These are phyloP conservation scores for Cremastobaeus sp. DNA, from an alignment of 2,888 invertebrate genomes.

Conservation along the genomic window DNA sequence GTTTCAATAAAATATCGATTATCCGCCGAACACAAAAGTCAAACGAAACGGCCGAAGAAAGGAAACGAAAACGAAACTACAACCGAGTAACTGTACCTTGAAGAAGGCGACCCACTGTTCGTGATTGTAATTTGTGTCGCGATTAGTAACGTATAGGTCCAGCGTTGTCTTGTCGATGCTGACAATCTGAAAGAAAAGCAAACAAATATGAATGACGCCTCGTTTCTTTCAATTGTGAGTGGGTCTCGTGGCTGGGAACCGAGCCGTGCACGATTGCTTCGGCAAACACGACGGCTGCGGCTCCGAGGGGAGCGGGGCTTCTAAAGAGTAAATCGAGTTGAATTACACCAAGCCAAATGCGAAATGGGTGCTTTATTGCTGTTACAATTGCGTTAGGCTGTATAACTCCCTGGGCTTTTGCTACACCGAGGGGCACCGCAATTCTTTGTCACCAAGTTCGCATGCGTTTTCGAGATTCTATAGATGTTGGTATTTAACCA, in stretches of 20 bases:
- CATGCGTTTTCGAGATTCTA: too few relatives aligned
- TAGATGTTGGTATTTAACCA: too few relatives aligned
- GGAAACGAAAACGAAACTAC: constrained; percentile 20
- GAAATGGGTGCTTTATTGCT: constrained; percentile 60
- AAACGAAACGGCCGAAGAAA: constrained; percentile 7
- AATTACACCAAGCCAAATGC: constrained; percentile 55
- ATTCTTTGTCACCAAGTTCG: constrained; percentile 27
- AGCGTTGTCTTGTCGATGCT: constrained; percentile 79
- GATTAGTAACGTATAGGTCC: constrained; percentile 78
- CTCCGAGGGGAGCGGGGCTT: constrained; percentile 32
- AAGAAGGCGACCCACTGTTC: constrained; percentile 87
- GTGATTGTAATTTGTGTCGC: constrained; percentile 84
- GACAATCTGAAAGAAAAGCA: constrained; percentile 77
- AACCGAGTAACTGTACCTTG: constrained; percentile 79
- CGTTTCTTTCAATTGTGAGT: constrained; percentile 46
- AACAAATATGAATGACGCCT: constrained; percentile 49
- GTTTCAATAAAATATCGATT: constrained; percentile 31
- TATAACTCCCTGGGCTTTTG: constrained; percentile 21
- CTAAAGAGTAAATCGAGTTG: constrained; percentile 56
- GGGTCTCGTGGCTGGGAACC: constrained; percentile 32
- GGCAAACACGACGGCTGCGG: constrained; percentile 21
- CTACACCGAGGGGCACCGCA: constrained; percentile 27
- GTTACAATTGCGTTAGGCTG: constrained; percentile 56
- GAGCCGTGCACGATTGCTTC: constrained; percentile 17
- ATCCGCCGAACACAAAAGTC: constrained; percentile 2